A percentile compares a stretch with the other conserved stretches of the same genome.
Evolutionary conservation across 2,888 invertebrate genomes (phyloP).

Genomic region (Hesperia comma): DNA sequence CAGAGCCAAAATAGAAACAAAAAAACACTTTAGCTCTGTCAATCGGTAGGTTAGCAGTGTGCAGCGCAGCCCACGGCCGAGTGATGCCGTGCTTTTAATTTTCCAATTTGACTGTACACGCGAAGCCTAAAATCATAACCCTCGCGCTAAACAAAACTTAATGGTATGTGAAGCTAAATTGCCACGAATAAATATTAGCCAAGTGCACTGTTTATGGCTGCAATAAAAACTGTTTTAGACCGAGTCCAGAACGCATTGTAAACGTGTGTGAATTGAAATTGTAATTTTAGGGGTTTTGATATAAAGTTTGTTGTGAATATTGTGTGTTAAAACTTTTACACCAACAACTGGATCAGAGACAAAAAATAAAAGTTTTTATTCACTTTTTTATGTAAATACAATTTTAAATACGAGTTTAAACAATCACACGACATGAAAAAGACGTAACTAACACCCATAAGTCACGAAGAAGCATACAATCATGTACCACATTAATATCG

Average conservation of each 20-base stretch:
- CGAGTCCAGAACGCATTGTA: conserved; percentile 12
- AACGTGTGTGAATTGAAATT: conserved; percentile 25
- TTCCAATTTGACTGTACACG: conserved; percentile 41
- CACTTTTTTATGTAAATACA: no score
- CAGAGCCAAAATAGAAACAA: background rate
- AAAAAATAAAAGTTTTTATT: no score
- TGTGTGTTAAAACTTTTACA: no score
- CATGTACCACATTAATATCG: no score
- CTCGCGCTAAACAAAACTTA: conserved; percentile 45
- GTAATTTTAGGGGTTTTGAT: conserved; percentile 2
- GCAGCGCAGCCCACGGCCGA: background rate
- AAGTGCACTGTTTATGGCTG: conserved; percentile 39
- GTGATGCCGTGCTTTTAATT: conserved; percentile 36
- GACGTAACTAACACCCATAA: no score
- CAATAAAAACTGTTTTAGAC: conserved; percentile 35
- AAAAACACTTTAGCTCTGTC: conserved; percentile 21
- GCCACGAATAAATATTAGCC: conserved; percentile 39
- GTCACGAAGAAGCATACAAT: no score
- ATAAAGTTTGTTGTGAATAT: no score
- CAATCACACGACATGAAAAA: no score
- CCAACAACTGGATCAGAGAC: no score
- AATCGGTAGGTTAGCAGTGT: conserved; percentile 21
- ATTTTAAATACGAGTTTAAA: no score
- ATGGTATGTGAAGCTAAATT: conserved; percentile 50
- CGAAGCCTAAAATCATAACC: conserved; percentile 45